phyloP scores from a whole-genome alignment of 1,140 invertebrate species.

The Caenorhabditis tropicalis region DNA sequence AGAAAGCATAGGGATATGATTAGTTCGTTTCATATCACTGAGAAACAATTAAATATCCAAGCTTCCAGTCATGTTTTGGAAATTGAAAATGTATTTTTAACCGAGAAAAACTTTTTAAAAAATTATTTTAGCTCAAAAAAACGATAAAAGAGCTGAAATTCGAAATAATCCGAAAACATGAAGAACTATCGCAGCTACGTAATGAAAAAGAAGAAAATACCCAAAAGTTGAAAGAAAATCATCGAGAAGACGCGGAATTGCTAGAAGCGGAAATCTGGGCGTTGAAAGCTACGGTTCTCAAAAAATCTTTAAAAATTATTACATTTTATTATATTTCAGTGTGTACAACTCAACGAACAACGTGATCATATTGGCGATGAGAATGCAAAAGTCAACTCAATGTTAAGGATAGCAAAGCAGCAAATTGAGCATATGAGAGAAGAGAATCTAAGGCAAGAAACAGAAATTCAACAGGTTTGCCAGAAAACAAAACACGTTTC shows the following conservation, averaged over 20 bases:
- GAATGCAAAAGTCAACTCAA: not conserved
- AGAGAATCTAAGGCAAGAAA: not conserved
- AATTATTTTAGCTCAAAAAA: not conserved
- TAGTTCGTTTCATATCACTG: not conserved
- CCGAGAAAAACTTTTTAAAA: not conserved
- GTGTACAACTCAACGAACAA: conserved; percentile 20
- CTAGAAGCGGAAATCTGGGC: conserved; percentile 19
- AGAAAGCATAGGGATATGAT: conserved; percentile 16
- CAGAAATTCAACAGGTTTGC: not conserved
- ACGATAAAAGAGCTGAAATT: not conserved
- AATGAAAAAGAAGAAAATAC: conserved; percentile 13
- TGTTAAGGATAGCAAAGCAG: conserved; percentile 4
- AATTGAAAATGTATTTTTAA: conserved; percentile 35
- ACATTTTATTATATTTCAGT: not conserved
- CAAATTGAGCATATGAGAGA: conserved; percentile 23
- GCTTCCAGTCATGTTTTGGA: not conserved
- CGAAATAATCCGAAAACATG: not conserved
- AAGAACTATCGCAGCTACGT: not conserved
- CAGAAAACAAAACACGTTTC: not conserved
- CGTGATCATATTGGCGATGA: conserved; percentile 39
- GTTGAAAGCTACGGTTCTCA: not conserved
- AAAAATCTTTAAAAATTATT: not conserved
- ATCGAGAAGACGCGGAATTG: not conserved
- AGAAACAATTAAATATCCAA: conserved; percentile 5
- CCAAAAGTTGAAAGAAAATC: not conserved